Conservation (phyloP, 2,797 vertebrate species). For the Tragopan temminckii region DNA sequence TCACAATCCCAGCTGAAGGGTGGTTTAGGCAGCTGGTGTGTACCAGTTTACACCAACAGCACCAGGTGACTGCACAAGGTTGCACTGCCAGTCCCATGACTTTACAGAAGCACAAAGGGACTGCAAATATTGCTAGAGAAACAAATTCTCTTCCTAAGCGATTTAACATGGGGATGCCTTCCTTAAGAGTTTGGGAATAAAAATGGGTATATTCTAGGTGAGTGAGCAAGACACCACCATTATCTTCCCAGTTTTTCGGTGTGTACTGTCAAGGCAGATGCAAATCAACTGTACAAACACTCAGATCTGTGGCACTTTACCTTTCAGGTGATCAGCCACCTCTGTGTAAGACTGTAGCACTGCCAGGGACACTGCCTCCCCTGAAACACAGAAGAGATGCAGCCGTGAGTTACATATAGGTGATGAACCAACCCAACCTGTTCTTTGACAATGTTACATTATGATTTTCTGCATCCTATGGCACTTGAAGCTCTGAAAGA, state of each 20-base stretch:
- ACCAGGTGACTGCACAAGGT: background rate
- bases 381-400: slow-evolving; percentile 79
- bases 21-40: background rate
- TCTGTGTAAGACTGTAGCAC: slow-evolving; percentile 87
- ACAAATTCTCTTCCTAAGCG: background rate
- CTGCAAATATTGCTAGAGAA: background rate
- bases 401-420: background rate
- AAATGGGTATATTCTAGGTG: background rate
- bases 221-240: background rate
- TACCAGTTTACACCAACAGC: background rate
- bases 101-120: background rate
- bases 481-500: background rate
- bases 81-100: background rate
- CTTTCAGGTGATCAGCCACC: slow-evolving; percentile 86
- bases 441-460: background rate
- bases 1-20: background rate
- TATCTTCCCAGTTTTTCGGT: background rate
- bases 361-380: slow-evolving; percentile 90
- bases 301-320: slow-evolving; percentile 71
- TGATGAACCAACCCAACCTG: background rate
- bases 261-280: background rate
- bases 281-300: background rate
- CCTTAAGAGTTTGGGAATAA: background rate
- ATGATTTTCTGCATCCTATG: background rate
- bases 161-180: background rate